Evolutionary conservation across 2,113 vertebrate genomes (phyloP), one percentile per base, ranked within the genome.

Genomic region (Heterotilapia buettikoferi): DNA sequence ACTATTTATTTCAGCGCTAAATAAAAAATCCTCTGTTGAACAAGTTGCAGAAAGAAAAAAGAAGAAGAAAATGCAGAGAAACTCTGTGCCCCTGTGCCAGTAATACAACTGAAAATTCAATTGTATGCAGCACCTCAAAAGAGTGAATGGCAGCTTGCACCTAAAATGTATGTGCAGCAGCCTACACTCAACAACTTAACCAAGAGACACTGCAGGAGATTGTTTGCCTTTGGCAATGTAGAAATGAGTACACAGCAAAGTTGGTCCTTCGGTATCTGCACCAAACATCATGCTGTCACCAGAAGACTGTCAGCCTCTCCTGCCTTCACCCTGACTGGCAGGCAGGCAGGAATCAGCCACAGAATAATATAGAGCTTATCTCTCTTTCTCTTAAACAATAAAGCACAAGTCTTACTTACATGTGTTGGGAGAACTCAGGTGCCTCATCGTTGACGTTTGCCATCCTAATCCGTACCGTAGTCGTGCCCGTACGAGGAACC

Each of bases 361-460:
- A 50, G 68, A 78, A 50, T 50, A 78, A 8, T 78, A 50, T 7
- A 76, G 43, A 76, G 71, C 43, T 19, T 8, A 50, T 7, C 16
- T 50, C 43, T 50, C 18, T 19, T 7, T 52, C 73, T 52, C 73
- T 78, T 13, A 78, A 12, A 52, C 26, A 78, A 52, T 1, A 12
- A 78, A 38, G 47, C 53, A 11, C 2, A 2, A 78, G 3, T 91
- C 7, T 14, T 89, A 97, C 96, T 97, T 93, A 98, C 97, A 96
- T 87, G 13, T 94, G 90, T 89, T 97, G 97, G 61, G 97, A 97
- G 93, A 98, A 98, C 80, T 97, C 95, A 0, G 98, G 98, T 3
- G 96, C 93, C 90, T 98, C 97, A 45, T 98, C 98, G n/a, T 98
- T 98, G 92, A 98, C 96, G 24, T 98, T 98, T 18, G 97, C 97